A percentile compares a stretch with the other conserved stretches of the same genome.
Evolutionary conservation across 2,888 invertebrate species (phyloP).

Genomic region (Stenodera caucasica): DNA sequence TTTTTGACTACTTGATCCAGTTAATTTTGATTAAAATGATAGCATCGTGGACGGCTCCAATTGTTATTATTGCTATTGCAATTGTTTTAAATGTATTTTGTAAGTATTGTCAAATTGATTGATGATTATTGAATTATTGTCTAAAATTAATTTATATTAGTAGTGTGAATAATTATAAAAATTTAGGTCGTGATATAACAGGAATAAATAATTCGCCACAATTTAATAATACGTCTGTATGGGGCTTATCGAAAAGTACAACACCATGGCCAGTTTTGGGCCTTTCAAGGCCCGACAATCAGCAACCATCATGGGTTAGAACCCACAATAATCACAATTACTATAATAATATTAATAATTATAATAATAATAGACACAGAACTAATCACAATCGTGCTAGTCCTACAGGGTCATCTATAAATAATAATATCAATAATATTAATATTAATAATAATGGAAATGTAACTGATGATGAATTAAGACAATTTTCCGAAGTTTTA

Average conservation of each 20-base stretch:
- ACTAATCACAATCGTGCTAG: conserved; percentile 7
- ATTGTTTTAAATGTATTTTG: conserved; percentile 35
- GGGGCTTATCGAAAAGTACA: conserved; percentile 23
- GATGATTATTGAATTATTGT: too few species aligned
- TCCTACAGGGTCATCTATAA: conserved; percentile 10
- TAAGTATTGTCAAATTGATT: conserved; percentile 27
- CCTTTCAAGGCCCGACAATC: conserved; percentile 5
- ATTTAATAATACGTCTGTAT: background rate
- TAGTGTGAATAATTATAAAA: background rate
- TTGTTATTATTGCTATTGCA: conserved; percentile 26
- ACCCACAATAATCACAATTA: conserved; percentile 15
- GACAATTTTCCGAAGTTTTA: conserved; percentile 71
- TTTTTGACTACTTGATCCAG: background rate
- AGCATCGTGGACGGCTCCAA: background rate
- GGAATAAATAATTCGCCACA: background rate
- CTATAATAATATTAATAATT: background rate
- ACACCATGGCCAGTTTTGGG: conserved; percentile 45
- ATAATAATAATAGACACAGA: conserved; percentile 7
- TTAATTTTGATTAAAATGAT: background rate
- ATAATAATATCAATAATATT: background rate
- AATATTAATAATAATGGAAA: background rate
- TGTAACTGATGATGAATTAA: conserved; percentile 54
- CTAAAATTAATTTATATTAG: too few species aligned
- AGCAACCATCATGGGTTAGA: conserved; percentile 21
- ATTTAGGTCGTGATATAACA: conserved; percentile 10